Evolutionary conservation across 2,113 vertebrate species (phyloP), one percentile per base, ranked within the genome.

Genomic region (Indri indri): DNA sequence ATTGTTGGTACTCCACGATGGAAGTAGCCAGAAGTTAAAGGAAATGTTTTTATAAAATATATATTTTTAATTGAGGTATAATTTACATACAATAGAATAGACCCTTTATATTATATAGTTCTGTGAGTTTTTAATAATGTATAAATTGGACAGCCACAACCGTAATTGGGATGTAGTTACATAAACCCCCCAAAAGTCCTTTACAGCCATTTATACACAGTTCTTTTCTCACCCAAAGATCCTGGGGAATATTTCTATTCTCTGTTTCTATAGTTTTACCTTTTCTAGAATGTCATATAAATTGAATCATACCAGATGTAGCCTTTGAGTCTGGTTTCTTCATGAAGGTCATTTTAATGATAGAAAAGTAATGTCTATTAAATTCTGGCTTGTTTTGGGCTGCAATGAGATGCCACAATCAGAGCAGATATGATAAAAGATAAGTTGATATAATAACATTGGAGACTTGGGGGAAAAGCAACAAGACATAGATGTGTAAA

Each of bases 301-400:
- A 79, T 40, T 23, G 9, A 68, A 73, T 80, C 17, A 91, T 42
- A 77, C 1, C 42, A 4, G 40, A 42, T 61, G 1, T 50, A 52
- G n/a, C 11, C 17, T 81, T 6, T 68, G 80, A 59, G 3, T 90
- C 32, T 79, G 16, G 0, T 71, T 94, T 95, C 20, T 22, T 74
- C 25, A 81, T 83, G 8, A 95, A 96, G 6, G 2, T 40, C 12
- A 88, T 63, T 73, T 90, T 89, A 89, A 91, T 42, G 37, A 61
- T 50, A 12, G 45, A 76, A 59, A 95, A 61, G 18, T 30, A 47
- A n/a, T n/a, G 1, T 9, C 34, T 84, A 85, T 71, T 57, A 86
- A 70, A 37, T 3, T 73, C 12, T 92, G 8, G 0, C 18, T 68
- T 83, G 7, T 7, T 37, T 27, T 20, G 8, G 14, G 6, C 12